Percentiles rank a stretch among this genome's conserved stretches.
These are phyloP conservation scores for Caranx ignobilis DNA, from an alignment of 2,113 vertebrate genomes.

Conservation along the genomic window DNA sequence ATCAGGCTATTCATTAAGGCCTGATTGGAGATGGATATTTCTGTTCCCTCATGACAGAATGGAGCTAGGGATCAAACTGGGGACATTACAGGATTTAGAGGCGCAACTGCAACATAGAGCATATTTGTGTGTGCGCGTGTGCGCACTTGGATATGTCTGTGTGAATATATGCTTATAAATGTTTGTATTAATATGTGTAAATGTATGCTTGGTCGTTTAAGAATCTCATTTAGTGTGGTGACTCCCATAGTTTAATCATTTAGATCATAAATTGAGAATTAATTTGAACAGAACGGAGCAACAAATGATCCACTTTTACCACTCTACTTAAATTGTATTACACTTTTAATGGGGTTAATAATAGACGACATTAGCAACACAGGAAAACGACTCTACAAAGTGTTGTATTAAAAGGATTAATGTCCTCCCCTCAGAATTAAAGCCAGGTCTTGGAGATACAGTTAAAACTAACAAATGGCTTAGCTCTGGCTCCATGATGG, in stretches of 20 bases:
- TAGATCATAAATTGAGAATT: slow-evolving; percentile 78
- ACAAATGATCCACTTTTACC: slow-evolving; percentile 81
- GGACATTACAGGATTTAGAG: slow-evolving; percentile 69
- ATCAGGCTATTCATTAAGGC: slow-evolving; percentile 81
- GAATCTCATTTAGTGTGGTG: slow-evolving; percentile 61
- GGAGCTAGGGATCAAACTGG: slow-evolving; percentile 75
- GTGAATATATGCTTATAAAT: slow-evolving; percentile 50
- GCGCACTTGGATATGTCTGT: slow-evolving; percentile 37
- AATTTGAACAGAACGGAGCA: slow-evolving; percentile 77
- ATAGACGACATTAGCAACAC: slow-evolving; percentile 77
- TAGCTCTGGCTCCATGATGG: slow-evolving; percentile 66
- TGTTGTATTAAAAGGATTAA: slow-evolving; percentile 83
- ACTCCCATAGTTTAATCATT: slow-evolving; percentile 75
- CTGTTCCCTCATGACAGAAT: slow-evolving; percentile 77
- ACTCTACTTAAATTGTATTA: slow-evolving; percentile 78
- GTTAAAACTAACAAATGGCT: slow-evolving; percentile 80
- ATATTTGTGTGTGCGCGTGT: slow-evolving; percentile 18
- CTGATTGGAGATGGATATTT: slow-evolving; percentile 83
- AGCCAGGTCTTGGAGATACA: slow-evolving; percentile 71
- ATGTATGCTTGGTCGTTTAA: slow-evolving; percentile 59
- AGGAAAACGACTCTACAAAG: slow-evolving; percentile 72
- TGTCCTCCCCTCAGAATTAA: slow-evolving; percentile 76
- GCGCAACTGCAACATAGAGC: slow-evolving; percentile 59
- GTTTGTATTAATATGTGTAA: slow-evolving; percentile 69
- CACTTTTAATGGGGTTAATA: slow-evolving; percentile 83